phyloP scores from a whole-genome alignment of 2,797 vertebrate species.

The Pteronotus mesoamericanus region DNA sequence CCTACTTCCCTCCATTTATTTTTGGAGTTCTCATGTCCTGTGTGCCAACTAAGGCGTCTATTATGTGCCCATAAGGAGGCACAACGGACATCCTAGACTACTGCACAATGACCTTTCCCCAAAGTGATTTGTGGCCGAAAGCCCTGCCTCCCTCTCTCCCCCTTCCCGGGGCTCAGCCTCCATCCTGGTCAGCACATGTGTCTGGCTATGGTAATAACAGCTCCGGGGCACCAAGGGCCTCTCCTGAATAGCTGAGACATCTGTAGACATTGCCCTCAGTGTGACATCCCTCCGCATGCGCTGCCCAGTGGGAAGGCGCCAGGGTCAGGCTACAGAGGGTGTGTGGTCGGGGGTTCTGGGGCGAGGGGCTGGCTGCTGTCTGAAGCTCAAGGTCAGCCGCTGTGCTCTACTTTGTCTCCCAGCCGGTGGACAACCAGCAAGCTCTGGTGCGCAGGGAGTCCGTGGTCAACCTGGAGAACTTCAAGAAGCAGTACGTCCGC shows the following conservation, averaged over 20 bases:
- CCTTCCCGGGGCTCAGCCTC: background rate
- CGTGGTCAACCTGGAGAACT: constrained; percentile 94
- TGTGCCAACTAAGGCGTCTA: background rate
- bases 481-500: constrained; percentile 92
- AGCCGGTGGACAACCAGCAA: constrained; percentile 91
- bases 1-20: background rate
- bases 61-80: background rate
- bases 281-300: background rate
- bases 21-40: background rate
- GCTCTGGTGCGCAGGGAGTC: constrained; percentile 93
- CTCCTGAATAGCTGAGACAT: background rate
- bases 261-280: background rate
- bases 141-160: no score
- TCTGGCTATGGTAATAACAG: background rate
- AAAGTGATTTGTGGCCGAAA: background rate
- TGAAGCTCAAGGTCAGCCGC: background rate
- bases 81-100: background rate
- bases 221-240: background rate
- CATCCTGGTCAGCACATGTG: background rate
- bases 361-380: background rate
- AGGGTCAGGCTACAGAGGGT: background rate
- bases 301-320: background rate
- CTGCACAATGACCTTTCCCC: background rate
- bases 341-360: background rate
- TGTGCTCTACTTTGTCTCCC: constrained; percentile 76